Evolutionary conservation across 2,888 invertebrate species (phyloP), one percentile per base, ranked within the genome.

Genomic region (Catocala fraxini): DNA sequence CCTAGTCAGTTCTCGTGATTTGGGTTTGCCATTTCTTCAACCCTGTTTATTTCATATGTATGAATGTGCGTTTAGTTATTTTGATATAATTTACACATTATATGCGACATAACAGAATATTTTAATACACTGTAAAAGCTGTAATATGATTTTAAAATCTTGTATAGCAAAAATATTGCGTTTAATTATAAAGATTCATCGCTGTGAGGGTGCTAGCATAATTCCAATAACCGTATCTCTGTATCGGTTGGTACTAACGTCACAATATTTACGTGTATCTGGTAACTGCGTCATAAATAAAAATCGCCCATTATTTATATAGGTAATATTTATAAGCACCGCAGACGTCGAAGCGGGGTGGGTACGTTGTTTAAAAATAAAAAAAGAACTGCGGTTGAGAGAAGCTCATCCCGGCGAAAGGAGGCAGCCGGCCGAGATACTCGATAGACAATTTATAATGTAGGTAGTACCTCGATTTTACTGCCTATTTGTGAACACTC

Each of bases 401-500:
- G 67, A 63, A 65, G 59, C 63, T 69, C 68, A 74, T 66, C 74
- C 56, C 60, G 42, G 63, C 52, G 68, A 59, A 59, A 70, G 63
- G 51, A 69, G 48, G 64, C 73, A 67, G 57, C 52, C 70, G 57
- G 55, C 56, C 68, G 62, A 56, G 77, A 67, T 70, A 65, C 49
- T 51, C 69, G 59, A 73, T 73, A 68, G 68, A 64, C 66, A 65
- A 78, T 73, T 78, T 78, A 78, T 67, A 63, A 75, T 68, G 70
- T 65, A 62, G 47, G 58, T 77, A 65, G 61, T 51, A 9, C 13
- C 54, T 56, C 52, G 52, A 61, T 65, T 58, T 77, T 66, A 61
- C 51, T 55, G 51, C 54, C 56, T 63, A 65, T 59, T 73, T 64
- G 57, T 51, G 58, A 68, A 53, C 51, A 41, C 45, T 64, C 35